Conservation (phyloP, 1,140 invertebrate species). For the Proales similis region DNA sequence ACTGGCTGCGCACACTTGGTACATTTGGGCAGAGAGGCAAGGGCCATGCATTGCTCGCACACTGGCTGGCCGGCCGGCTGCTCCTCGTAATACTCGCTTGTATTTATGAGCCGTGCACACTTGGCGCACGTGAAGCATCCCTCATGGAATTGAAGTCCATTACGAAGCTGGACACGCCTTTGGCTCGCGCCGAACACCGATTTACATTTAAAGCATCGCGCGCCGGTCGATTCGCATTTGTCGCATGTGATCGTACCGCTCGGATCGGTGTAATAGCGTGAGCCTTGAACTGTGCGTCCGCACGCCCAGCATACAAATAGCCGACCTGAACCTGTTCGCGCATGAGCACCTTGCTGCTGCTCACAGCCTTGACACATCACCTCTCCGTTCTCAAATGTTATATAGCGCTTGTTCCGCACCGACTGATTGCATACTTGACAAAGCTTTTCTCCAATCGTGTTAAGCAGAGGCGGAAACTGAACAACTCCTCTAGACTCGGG, state of each 20-base stretch:
- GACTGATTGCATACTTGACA: slow-evolving; percentile 9
- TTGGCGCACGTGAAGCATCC: slow-evolving; percentile 12
- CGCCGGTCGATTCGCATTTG: slow-evolving; percentile 10
- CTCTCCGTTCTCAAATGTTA: slow-evolving; percentile 27
- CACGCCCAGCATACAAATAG: not conserved
- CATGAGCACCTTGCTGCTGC: not conserved
- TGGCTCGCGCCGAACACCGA: slow-evolving; percentile 1
- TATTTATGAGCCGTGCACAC: not conserved
- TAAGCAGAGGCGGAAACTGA: no score
- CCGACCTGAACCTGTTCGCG: not conserved
- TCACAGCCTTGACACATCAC: slow-evolving; percentile 19
- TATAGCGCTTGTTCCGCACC: not conserved
- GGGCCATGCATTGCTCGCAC: not conserved
- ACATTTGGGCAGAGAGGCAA: slow-evolving; percentile 18
- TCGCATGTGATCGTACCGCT: slow-evolving; percentile 15
- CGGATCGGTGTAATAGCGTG: slow-evolving; percentile 7
- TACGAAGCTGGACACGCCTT: not conserved
- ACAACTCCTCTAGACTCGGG: no score
- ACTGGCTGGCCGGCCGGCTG: not conserved
- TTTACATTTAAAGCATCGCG: slow-evolving; percentile 18
- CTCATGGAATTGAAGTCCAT: slow-evolving; percentile 21
- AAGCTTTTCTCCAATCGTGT: not conserved
- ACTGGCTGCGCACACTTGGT: not conserved
- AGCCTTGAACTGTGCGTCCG: not conserved
- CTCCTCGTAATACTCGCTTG: slow-evolving; percentile 1